Conservation (phyloP, 2,888 invertebrate genomes). For the Hofmannophila pseudospretella region DNA sequence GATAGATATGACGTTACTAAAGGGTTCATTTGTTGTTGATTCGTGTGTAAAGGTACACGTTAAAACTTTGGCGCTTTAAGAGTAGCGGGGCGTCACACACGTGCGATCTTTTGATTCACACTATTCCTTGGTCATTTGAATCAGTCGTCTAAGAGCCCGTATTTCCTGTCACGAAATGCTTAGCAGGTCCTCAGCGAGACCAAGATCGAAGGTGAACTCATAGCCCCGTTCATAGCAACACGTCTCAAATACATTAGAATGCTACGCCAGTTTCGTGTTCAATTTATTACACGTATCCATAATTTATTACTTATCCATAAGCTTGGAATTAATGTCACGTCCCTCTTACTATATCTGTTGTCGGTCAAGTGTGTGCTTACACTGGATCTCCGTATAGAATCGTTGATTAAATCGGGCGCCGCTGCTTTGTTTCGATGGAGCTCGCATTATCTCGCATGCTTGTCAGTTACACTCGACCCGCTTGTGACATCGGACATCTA, state of each 20-base stretch:
- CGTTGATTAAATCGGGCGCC: constrained; percentile 49
- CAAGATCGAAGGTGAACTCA: too few relatives aligned
- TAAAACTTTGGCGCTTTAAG: too few relatives aligned
- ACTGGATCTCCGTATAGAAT: constrained; percentile 41
- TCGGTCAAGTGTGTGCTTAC: constrained; percentile 36
- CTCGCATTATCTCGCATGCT: constrained; percentile 44
- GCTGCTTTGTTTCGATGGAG: constrained; percentile 42
- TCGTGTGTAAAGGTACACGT: too few relatives aligned
- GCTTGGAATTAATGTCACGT: constrained; percentile 47
- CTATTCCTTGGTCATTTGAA: too few relatives aligned
- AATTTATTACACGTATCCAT: constrained; percentile 49
- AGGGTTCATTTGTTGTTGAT: too few relatives aligned
- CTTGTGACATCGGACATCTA: constrained; percentile 36
- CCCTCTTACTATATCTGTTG: constrained; percentile 37
- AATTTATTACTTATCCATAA: constrained; percentile 41
- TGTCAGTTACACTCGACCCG: constrained; percentile 50
- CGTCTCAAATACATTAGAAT: constrained; percentile 29
- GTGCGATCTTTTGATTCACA: too few relatives aligned
- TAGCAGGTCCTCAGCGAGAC: too few relatives aligned
- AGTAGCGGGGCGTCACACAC: too few relatives aligned
- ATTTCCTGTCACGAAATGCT: too few relatives aligned
- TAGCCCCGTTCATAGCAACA: constrained; percentile 5
- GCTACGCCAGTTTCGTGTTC: constrained; percentile 36
- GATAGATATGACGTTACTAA: too few relatives aligned
- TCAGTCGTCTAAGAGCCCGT: too few relatives aligned